A percentile compares a stretch with the other conserved stretches of the same genome.
phyloP scores from a whole-genome alignment of 2,888 invertebrate genomes.

The Latheticus oryzae region DNA sequence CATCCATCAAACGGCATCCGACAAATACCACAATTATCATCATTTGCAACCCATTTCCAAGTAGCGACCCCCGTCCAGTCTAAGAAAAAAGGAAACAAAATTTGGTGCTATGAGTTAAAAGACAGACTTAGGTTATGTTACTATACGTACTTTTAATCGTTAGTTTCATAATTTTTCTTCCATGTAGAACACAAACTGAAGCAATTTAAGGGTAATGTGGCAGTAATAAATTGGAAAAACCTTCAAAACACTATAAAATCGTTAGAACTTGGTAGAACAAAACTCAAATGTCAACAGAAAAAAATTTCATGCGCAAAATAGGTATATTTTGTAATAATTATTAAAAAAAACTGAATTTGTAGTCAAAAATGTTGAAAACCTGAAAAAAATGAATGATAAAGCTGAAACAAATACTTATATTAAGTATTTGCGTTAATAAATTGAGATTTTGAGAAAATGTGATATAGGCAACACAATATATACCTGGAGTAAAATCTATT shows the following conservation, averaged over 20 bases:
- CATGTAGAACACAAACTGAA: constrained; percentile 4
- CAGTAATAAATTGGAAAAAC: background rate
- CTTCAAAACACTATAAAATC: too few relatives aligned
- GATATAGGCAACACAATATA: too few relatives aligned
- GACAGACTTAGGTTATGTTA: constrained; percentile 36
- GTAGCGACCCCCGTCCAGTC: constrained; percentile 96
- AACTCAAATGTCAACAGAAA: background rate
- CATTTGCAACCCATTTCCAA: constrained; percentile 99
- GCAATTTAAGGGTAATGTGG: background rate
- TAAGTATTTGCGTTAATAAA: too few relatives aligned
- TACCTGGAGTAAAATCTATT: too few relatives aligned
- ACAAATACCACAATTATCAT: constrained; percentile 99
- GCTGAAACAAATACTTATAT: too few relatives aligned
- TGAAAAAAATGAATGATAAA: too few relatives aligned
- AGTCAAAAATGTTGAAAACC: too few relatives aligned
- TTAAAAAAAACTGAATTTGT: too few relatives aligned
- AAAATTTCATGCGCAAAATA: background rate
- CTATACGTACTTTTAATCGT: constrained; percentile 45
- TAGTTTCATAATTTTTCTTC: constrained; percentile 45
- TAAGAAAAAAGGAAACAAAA: constrained; percentile 55
- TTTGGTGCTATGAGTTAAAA: too few relatives aligned
- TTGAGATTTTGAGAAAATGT: too few relatives aligned
- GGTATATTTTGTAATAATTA: too few relatives aligned
- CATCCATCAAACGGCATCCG: constrained; percentile 99
- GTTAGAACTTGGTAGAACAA: background rate